Base-by-base conservation (phyloP, 1,140 invertebrate species). In the Trissolcus basalis region DNA sequence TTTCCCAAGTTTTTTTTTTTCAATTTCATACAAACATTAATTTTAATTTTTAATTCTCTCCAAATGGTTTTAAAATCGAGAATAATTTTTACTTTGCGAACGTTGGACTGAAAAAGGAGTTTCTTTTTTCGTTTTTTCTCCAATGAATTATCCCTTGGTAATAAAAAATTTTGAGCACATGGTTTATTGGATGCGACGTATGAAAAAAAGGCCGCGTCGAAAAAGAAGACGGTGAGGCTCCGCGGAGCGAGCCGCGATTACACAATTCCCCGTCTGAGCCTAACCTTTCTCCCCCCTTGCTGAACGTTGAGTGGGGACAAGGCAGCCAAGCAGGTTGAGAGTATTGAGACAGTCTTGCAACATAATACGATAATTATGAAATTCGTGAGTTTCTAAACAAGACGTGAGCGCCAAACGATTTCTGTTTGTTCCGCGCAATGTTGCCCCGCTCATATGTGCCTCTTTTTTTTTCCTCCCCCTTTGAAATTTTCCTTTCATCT, bases 351-450 rank as follows among this genome's bases (percentile, higher is more conserved):
- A 79, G 79, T 84, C 82, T 88, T 87, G 80, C 85, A 81, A 86
- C 83, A 87, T 86, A 84, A 84, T 84, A 87, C 81, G 81, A 88
- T 86, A 88, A 87, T 88, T 88, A 88, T 88, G 85, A 88, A 87
- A 87, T 88, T 88, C 81, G 84, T 87, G 82, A 86, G 84, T 88
- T 87, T 87, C 85, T 85, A 86, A 88, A 85, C 77, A 75, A 80
- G 81, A 82, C 65, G 75, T 69, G 71, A 80, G 59, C 74, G 77
- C 65, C 73, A 65, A 77, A 64, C 77, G 77, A 77, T 84, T 81
- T 83, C 76, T 74, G 79, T 63, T 77, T 83, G 68, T 82, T 67
- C 59, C 48, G 53, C 55, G 61, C 64, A 75, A 75, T 53, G 14
- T 54, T 12, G 41, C 41, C 51, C 33, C 44, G 56, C 32, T 48